Evolutionary conservation across 2,797 vertebrate species (phyloP), one percentile per base, ranked within the genome.

Genomic region (Morelia viridis): DNA sequence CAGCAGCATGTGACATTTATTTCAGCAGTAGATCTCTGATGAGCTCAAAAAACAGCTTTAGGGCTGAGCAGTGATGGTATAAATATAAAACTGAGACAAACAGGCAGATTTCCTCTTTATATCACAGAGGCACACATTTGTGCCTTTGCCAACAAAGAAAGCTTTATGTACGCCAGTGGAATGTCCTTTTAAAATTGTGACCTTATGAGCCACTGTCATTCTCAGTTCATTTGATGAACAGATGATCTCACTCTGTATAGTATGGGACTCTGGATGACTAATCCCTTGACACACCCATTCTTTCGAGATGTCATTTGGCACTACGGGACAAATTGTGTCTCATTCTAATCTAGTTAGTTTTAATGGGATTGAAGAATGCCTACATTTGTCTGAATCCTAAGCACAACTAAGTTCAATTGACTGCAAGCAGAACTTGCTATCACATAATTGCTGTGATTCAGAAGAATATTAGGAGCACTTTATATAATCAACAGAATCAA

Each of bases 1-100:
- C 94, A 96, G 83, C 64, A 91, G 26, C 58, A 5, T 91, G 62
- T 96, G 95, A 94, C 93, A 96, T 96, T 97, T 97, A 94, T 97
- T 97, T 90, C 93, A 96, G 92, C 89, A 95, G 92, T 85, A 97
- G 94, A 96, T 96, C 89, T 95, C 85, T 85, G 93, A 89, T 35
- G 35, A 94, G 65, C 89, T 94, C 90, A 94, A 96, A 87, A 71
- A 96, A 96, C 90, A 95, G 88, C 94, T 96, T 97, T 92, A 94
- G 93, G 94, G 90, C 94, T 94, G 93, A 96, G 31, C 56, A 88
- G 22, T 90, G 89, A 89, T 87, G 95, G 68, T 93, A 95, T 96
- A 97, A 96, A 96, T 95, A 96, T 91, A 96, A 96, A 85, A 96
- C 85, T 91, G 93, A 97, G 93, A 96, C 92, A 96, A 96, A 94